Evolutionary conservation across 1,140 invertebrate genomes (phyloP).

Genomic region (Batillaria attramentaria): DNA sequence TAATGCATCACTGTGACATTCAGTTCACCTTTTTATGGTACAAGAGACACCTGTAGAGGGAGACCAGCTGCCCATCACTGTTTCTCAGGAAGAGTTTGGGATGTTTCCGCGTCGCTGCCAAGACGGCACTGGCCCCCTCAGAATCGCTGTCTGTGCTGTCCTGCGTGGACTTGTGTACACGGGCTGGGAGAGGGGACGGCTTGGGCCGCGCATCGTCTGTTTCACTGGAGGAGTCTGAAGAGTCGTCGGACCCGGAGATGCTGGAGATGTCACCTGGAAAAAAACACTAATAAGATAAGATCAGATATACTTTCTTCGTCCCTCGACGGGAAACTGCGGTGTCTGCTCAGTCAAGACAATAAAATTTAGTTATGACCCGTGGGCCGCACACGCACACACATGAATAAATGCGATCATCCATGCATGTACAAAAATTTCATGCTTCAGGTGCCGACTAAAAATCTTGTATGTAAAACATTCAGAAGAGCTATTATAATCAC

Average conservation of each 20-base stretch:
- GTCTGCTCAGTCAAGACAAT: no score
- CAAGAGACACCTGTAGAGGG: conserved; percentile 80
- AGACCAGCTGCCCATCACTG: conserved; percentile 78
- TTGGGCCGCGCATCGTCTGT: conserved; percentile 37
- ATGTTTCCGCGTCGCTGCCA: conserved; percentile 45
- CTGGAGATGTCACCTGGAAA: conserved; percentile 81
- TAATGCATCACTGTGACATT: not conserved
- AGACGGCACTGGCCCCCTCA: conserved; percentile 26
- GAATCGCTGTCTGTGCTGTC: conserved; percentile 43
- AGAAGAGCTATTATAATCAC: no score
- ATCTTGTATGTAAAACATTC: no score
- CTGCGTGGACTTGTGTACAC: conserved; percentile 24
- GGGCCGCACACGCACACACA: no score
- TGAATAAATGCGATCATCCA: no score
- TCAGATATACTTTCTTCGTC: no score
- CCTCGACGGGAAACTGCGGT: no score
- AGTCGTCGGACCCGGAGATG: conserved; percentile 82
- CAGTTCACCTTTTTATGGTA: conserved; percentile 64
- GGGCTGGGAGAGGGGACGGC: conserved; percentile 73
- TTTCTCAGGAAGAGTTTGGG: conserved; percentile 84
- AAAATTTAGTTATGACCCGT: no score
- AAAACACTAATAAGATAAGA: no score
- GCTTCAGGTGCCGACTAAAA: no score
- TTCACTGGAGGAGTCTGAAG: conserved; percentile 76
- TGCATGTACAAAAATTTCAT: no score